Percentiles rank a stretch among this genome's conserved stretches.
phyloP scores from a whole-genome alignment of 2,888 invertebrate genomes.

The Vannuccia rotundouncinata region DNA sequence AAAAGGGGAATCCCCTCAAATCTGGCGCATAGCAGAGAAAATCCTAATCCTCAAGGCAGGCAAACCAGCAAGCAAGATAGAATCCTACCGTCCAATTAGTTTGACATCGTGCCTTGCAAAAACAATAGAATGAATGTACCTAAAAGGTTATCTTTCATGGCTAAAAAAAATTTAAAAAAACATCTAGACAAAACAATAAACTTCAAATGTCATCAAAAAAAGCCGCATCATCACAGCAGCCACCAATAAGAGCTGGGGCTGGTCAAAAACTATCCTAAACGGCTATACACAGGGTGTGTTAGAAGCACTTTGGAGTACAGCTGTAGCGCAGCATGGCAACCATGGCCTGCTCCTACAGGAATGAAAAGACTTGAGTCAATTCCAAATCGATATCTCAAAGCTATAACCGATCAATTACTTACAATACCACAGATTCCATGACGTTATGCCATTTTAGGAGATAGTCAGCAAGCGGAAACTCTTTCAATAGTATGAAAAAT shows the following conservation, averaged over 20 bases:
- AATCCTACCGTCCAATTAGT: conserved; percentile 1
- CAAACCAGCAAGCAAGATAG: background rate
- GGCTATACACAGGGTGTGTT: too few species aligned
- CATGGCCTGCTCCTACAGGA: background rate
- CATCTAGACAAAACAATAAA: too few species aligned
- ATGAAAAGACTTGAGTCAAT: background rate
- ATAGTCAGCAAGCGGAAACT: background rate
- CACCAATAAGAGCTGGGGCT: too few species aligned
- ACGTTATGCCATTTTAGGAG: background rate
- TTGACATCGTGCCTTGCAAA: background rate
- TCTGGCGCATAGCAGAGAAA: background rate
- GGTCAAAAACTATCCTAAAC: too few species aligned
- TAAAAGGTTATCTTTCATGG: background rate
- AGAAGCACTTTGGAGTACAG: too few species aligned
- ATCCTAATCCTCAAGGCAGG: background rate
- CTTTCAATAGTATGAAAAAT: background rate
- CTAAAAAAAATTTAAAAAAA: background rate
- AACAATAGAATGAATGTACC: background rate
- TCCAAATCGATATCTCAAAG: background rate
- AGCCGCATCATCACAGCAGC: too few species aligned
- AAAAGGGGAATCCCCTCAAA: conserved; percentile 2
- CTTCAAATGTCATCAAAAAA: too few species aligned
- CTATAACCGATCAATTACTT: background rate
- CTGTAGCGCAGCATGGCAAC: background rate
- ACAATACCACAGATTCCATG: background rate